These are phyloP conservation scores for Panulirus ornatus DNA, from an alignment of 1,140 invertebrate genomes.

Conservation along the genomic window DNA sequence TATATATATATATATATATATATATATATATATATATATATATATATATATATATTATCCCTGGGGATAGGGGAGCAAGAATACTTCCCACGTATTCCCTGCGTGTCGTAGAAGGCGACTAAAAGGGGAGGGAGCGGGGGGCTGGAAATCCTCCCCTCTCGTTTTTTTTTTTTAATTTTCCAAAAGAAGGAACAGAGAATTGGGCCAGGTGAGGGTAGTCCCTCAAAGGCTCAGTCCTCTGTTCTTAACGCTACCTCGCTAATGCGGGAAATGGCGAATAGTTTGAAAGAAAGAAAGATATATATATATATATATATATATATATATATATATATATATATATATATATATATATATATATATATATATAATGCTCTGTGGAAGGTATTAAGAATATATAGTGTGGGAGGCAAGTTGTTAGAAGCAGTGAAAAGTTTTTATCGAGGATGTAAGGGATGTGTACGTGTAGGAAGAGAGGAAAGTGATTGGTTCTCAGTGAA, in stretches of 20 bases:
- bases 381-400: too few species aligned
- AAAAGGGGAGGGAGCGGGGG: too few species aligned
- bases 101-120: too few species aligned
- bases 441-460: too few species aligned
- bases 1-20: conserved; percentile 9
- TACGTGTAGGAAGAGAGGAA: too few species aligned
- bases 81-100: background rate
- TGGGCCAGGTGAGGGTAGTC: background rate
- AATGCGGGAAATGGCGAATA: too few species aligned
- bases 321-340: conserved; percentile 13
- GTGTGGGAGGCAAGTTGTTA: too few species aligned
- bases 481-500: too few species aligned
- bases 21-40: conserved; percentile 42
- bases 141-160: background rate
- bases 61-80: background rate
- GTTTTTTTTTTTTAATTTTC: background rate
- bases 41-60: conserved; percentile 40
- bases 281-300: too few species aligned
- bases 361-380: too few species aligned
- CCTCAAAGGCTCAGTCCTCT: background rate
- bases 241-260: too few species aligned
- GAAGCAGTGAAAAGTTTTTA: too few species aligned
- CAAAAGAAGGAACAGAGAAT: background rate
- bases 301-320: conserved; percentile 1
- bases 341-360: conserved; percentile 7